Evolutionary conservation across 1,140 invertebrate species (phyloP).

Genomic region (Pogonognathellus flavescens): DNA sequence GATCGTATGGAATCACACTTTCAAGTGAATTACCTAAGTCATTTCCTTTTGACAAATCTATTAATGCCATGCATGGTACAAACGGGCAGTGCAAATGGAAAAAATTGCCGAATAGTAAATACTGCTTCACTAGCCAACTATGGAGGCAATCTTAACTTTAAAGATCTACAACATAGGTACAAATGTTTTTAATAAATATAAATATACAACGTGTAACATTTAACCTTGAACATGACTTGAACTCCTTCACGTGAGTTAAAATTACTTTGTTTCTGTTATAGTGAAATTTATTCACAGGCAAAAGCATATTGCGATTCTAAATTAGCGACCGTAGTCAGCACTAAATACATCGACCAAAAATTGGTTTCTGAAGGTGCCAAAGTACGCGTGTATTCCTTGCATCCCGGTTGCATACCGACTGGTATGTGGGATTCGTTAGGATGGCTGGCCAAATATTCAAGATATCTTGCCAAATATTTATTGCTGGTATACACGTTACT

Average conservation of each 20-base stretch:
- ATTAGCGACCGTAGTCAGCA: slow-evolving; percentile 85
- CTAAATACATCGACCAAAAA: slow-evolving; percentile 78
- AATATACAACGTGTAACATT: too few relatives aligned
- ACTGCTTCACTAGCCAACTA: slow-evolving; percentile 86
- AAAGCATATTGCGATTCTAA: slow-evolving; percentile 88
- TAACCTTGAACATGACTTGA: too few relatives aligned
- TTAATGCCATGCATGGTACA: slow-evolving; percentile 79
- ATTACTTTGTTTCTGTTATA: slow-evolving; percentile 51
- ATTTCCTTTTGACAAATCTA: slow-evolving; percentile 88
- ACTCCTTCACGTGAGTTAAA: too few relatives aligned
- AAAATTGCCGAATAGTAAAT: slow-evolving; percentile 83
- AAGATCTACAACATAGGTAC: slow-evolving; percentile 83
- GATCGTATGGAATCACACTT: slow-evolving; percentile 89
- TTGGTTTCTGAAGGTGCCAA: slow-evolving; percentile 74
- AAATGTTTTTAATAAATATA: too few relatives aligned
- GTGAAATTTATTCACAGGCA: slow-evolving; percentile 50
- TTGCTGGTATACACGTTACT: too few relatives aligned
- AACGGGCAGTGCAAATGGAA: neutral
- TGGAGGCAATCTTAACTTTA: slow-evolving; percentile 73
- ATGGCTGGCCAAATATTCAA: too few relatives aligned
- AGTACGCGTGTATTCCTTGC: slow-evolving; percentile 82
- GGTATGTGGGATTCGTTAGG: slow-evolving; percentile 81
- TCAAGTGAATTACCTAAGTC: slow-evolving; percentile 87
- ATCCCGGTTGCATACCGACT: slow-evolving; percentile 91
- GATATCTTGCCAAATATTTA: too few relatives aligned